Evolutionary conservation across 2,888 invertebrate genomes (phyloP).

Genomic region (Phoronis australis): DNA sequence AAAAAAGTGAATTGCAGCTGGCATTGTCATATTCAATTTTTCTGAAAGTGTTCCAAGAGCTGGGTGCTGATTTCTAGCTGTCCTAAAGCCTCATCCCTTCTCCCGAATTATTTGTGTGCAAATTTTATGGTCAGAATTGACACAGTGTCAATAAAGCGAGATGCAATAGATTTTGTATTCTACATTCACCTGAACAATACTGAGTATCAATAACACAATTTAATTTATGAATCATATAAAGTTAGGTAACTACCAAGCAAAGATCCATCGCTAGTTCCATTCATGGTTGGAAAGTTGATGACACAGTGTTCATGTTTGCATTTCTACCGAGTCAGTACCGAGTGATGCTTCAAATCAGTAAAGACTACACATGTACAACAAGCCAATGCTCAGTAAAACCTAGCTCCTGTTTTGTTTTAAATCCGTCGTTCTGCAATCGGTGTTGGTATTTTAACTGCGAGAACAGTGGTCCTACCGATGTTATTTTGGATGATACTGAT

Average conservation of each 20-base stretch:
- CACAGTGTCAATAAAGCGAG: not conserved
- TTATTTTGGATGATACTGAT: no score
- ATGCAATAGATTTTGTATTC: not conserved
- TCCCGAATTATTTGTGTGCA: constrained; percentile 1
- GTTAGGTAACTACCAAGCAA: constrained; percentile 2
- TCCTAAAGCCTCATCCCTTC: not conserved
- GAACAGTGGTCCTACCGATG: no score
- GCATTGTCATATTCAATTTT: no score
- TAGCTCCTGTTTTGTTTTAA: not conserved
- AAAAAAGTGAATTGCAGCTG: no score
- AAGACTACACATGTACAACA: not conserved
- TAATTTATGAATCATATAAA: not conserved
- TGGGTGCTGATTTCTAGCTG: not conserved
- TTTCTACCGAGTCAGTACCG: not conserved
- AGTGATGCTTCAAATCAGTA: not conserved
- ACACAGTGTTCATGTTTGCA: not conserved
- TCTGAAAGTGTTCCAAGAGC: no score
- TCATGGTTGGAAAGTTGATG: not conserved
- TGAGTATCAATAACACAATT: not conserved
- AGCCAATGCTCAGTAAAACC: not conserved
- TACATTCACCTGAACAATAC: not conserved
- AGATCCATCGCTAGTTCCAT: not conserved
- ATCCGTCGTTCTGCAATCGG: no score
- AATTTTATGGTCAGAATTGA: not conserved
- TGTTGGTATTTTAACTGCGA: no score